Evolutionary conservation across 2,888 invertebrate genomes (phyloP), one percentile per base, ranked within the genome.

Genomic region (Diploptera punctata): DNA sequence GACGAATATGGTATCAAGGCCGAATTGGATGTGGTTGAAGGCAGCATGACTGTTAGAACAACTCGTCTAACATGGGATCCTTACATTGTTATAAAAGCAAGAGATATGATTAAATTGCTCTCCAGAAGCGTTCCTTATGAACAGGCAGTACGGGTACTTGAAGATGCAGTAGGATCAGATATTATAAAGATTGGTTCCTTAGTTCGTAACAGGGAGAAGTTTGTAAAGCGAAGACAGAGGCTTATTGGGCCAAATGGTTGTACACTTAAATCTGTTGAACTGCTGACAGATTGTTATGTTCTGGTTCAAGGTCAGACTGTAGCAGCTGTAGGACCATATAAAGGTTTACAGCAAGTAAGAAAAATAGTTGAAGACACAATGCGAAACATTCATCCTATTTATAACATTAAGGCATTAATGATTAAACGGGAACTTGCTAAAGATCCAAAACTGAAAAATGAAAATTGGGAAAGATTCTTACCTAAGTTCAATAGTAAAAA

Each of bases 21-120:
- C 0, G 97, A 98, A 79, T 84, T 99, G 75, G 98, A 99, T 84
- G 86, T 97, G 1, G 88, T 98, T 4, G 98, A 98, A 86, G 91
- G 99, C 52, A 97, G 95, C 78, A 94, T 99, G 93, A 90, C 92
- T 0, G 99, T 99, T 0, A 89, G 88, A 82, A 99, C 99, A 0
- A 98, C 98, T 0, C 87, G 94, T 69, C 98, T 98, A 86, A 99
- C 99, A 0, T 99, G 97, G 97, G 99, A 99, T 85, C 99, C 99
- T 0, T 99, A 93, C 78, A 93, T 98, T 69, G 95, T 99, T 57
- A 88, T 99, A 31, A 99, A 99, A 85, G 97, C 98, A 0, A 87
- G 99, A 74, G 99, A 99, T 82, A 88, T 99, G 86, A 94, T 99
- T 78, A 98, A 97, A 82, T 85, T 99, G 1, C 84, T 99, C 79